Percentiles rank a stretch among this genome's conserved stretches.
phyloP scores from a whole-genome alignment of 2,888 invertebrate genomes.

The Margaritifera margaritifera region DNA sequence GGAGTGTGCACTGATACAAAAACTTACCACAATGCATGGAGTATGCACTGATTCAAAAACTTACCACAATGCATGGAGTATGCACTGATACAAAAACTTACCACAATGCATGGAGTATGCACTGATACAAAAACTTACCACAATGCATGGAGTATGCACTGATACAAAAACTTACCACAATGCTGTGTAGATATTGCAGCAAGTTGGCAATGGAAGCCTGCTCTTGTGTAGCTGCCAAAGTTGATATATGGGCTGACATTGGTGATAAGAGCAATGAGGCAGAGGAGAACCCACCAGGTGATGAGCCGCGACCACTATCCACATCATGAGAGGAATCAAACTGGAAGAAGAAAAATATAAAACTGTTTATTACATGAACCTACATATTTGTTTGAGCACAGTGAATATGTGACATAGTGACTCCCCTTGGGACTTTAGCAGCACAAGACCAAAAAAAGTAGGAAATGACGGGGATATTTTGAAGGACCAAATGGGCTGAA shows the following conservation, averaged over 20 bases:
- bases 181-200: slow-evolving; percentile 89
- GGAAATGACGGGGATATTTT: too few species aligned
- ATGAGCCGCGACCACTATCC: slow-evolving; percentile 31
- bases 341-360: not conserved
- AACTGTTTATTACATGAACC: not conserved
- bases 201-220: slow-evolving; percentile 86
- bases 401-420: too few species aligned
- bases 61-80: slow-evolving; percentile 77
- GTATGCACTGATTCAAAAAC: slow-evolving; percentile 19
- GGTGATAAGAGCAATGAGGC: slow-evolving; percentile 32
- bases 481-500: too few species aligned
- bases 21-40: slow-evolving; percentile 77
- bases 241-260: slow-evolving; percentile 71
- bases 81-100: slow-evolving; percentile 40
- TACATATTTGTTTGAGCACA: too few species aligned
- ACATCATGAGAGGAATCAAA: slow-evolving; percentile 9
- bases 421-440: too few species aligned
- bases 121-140: slow-evolving; percentile 71
- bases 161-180: slow-evolving; percentile 75
- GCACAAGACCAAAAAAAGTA: too few species aligned
- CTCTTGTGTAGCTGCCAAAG: slow-evolving; percentile 77
- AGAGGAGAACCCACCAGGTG: slow-evolving; percentile 18
- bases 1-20: too few species aligned
- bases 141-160: slow-evolving; percentile 72
- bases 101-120: slow-evolving; percentile 76